Conservation (phyloP, 2,113 vertebrate genomes). For the Thalassarche chlororhynchos region DNA sequence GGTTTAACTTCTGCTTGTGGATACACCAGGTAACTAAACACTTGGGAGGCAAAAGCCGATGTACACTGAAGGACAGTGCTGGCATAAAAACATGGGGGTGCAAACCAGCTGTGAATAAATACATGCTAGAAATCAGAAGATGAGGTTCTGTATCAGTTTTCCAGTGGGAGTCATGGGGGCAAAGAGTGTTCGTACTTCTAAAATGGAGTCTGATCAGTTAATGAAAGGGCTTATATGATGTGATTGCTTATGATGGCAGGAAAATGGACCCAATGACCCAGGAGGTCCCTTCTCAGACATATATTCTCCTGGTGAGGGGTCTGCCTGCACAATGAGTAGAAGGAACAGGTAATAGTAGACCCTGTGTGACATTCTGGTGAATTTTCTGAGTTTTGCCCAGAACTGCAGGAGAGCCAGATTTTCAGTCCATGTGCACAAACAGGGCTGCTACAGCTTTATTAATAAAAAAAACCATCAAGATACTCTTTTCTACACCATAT, state of each 20-base stretch:
- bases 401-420: not conserved
- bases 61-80: not conserved
- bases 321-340: not conserved
- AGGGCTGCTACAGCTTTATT: not conserved
- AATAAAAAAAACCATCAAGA: not conserved
- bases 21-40: not conserved
- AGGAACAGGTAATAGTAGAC: not conserved
- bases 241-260: not conserved
- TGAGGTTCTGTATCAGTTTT: not conserved
- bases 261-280: not conserved
- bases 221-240: not conserved
- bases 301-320: not conserved
- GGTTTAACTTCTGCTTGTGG: not conserved
- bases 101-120: conserved; percentile 13
- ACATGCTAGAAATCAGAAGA: not conserved
- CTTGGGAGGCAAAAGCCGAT: not conserved
- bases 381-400: not conserved
- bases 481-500: not conserved
- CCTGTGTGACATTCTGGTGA: not conserved
- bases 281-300: not conserved
- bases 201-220: not conserved
- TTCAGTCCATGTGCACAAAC: not conserved
- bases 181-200: not conserved
- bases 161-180: not conserved
- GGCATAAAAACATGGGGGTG: not conserved